These are phyloP conservation scores for Callocephalon fimbriatum DNA, from an alignment of 2,113 vertebrate genomes.

Conservation along the genomic window DNA sequence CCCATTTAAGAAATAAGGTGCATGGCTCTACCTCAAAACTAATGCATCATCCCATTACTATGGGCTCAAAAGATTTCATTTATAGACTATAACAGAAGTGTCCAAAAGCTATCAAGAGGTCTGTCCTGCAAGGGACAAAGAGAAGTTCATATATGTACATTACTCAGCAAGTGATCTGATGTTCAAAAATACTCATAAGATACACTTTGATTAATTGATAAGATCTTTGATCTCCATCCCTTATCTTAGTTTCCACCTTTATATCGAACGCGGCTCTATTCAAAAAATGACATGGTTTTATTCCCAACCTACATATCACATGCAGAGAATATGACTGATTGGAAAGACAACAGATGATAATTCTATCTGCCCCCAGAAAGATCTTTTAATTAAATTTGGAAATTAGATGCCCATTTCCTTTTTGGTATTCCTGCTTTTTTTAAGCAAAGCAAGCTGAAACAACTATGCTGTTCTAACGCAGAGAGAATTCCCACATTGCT, in stretches of 20 bases:
- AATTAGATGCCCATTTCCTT: background rate
- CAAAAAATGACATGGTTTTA: background rate
- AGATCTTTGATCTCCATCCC: background rate
- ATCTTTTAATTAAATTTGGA: background rate
- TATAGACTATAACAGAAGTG: background rate
- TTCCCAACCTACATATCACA: background rate
- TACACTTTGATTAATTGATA: background rate
- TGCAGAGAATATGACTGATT: background rate
- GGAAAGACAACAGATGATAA: background rate
- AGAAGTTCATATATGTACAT: rapidly evolving
- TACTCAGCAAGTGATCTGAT: background rate
- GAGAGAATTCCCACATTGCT: background rate
- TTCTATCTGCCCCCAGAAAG: background rate
- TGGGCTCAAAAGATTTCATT: background rate
- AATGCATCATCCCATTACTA: background rate
- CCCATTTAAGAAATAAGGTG: background rate
- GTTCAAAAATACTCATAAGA: background rate
- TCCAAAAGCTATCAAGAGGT: background rate
- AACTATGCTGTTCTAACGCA: background rate
- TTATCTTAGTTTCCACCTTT: background rate
- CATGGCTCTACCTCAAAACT: background rate
- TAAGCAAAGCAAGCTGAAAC: background rate
- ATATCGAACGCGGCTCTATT: background rate
- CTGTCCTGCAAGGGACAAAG: background rate
- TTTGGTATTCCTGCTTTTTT: background rate